phyloP scores from a whole-genome alignment of 2,888 invertebrate genomes.

The Neoaliturus tenellus region DNA sequence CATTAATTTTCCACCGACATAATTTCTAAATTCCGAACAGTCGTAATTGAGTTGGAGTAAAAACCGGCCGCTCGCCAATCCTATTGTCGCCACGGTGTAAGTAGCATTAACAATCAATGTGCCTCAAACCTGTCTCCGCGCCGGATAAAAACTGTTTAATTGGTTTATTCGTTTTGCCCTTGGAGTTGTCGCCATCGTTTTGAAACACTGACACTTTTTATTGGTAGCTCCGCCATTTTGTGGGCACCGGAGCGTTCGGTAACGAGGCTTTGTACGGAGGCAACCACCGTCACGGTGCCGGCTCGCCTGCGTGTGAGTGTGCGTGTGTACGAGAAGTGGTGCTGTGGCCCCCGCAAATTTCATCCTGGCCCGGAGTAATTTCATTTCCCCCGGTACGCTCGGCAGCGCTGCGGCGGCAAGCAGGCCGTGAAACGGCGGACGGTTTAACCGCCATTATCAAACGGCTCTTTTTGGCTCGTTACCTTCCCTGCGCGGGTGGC shows the following conservation, averaged over 20 bases:
- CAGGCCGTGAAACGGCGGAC: slow-evolving; percentile 4
- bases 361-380: slow-evolving; percentile 61
- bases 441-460: slow-evolving; percentile 4
- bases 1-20: not conserved
- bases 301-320: not conserved
- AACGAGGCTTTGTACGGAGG: slow-evolving; percentile 38
- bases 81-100: not conserved
- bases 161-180: slow-evolving; percentile 43
- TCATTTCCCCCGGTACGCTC: not conserved
- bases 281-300: slow-evolving; percentile 16
- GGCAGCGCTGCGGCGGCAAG: not conserved
- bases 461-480: not conserved
- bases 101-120: slow-evolving; percentile 30
- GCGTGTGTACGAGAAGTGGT: not conserved
- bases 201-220: slow-evolving; percentile 51
- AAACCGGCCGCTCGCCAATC: not conserved
- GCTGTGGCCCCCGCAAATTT: slow-evolving; percentile 58
- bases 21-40: slow-evolving; percentile 35
- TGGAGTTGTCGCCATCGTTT: slow-evolving; percentile 49
- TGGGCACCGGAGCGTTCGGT: slow-evolving; percentile 24
- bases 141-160: slow-evolving; percentile 41
- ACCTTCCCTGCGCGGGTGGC: not conserved
- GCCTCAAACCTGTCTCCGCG: not conserved
- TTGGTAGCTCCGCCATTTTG: slow-evolving; percentile 52
- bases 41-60: not conserved